phyloP scores from a whole-genome alignment of 2,888 invertebrate genomes.

The Acronicta psi region DNA sequence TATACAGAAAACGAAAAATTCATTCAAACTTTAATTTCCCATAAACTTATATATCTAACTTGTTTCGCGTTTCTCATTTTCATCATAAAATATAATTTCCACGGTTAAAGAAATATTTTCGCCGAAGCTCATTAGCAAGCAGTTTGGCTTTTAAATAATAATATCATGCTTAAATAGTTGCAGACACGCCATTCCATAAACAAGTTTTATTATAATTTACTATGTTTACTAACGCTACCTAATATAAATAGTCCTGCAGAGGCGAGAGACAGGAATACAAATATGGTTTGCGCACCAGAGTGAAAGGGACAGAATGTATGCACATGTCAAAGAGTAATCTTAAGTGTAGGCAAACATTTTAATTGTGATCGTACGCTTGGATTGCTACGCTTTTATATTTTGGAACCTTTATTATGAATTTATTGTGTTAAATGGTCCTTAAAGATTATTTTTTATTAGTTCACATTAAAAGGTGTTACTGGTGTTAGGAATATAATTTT shows the following conservation, averaged over 20 bases:
- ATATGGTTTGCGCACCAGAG: slow-evolving; percentile 10
- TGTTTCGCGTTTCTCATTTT: slow-evolving; percentile 33
- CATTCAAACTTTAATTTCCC: slow-evolving; percentile 23
- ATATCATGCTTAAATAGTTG: slow-evolving; percentile 56
- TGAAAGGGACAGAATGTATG: slow-evolving; percentile 46
- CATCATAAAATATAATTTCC: slow-evolving; percentile 37
- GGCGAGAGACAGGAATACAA: slow-evolving; percentile 34
- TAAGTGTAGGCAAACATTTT: slow-evolving; percentile 43
- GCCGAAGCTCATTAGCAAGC: slow-evolving; percentile 49
- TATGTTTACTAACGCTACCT: slow-evolving; percentile 57
- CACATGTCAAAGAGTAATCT: slow-evolving; percentile 58
- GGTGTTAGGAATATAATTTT: too few relatives aligned
- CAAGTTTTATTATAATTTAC: slow-evolving; percentile 59
- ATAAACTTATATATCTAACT: slow-evolving; percentile 39
- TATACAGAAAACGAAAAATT: too few relatives aligned
- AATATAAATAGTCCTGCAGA: slow-evolving; percentile 63
- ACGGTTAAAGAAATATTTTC: slow-evolving; percentile 48
- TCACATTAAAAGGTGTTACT: too few relatives aligned
- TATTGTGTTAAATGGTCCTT: too few relatives aligned
- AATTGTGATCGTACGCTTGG: slow-evolving; percentile 27
- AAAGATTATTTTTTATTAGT: too few relatives aligned
- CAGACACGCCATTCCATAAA: slow-evolving; percentile 60
- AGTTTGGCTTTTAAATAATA: slow-evolving; percentile 55
- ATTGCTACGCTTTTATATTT: slow-evolving; percentile 6
- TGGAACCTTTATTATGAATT: neutral